A percentile compares a stretch with the other conserved stretches of the same genome.
Conservation (phyloP, 2,888 invertebrate genomes). For the Chamaedrilus cognettii region DNA sequence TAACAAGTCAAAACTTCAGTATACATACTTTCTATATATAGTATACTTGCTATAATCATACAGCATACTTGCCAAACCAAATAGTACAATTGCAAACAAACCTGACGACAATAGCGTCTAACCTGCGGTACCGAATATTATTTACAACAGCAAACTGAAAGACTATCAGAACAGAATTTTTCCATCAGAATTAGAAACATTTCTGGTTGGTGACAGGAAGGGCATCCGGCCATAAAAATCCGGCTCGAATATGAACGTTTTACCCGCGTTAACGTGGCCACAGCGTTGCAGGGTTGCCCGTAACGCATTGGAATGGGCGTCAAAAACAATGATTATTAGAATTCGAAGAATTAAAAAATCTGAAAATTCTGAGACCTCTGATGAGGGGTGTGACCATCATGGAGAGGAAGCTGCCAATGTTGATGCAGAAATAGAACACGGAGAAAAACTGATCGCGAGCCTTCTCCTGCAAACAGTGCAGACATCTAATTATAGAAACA, state of each 20-base stretch:
- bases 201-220: too few relatives aligned
- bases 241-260: background rate
- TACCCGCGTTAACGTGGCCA: background rate
- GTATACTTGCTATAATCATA: too few relatives aligned
- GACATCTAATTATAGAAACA: too few relatives aligned
- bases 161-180: too few relatives aligned
- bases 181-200: background rate
- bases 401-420: slow-evolving; percentile 83
- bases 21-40: too few relatives aligned
- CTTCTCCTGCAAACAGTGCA: slow-evolving; percentile 44
- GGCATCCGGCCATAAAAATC: too few relatives aligned
- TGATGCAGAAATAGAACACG: slow-evolving; percentile 91
- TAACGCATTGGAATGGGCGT: background rate
- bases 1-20: slow-evolving; percentile 33
- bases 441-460: slow-evolving; percentile 87
- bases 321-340: background rate
- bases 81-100: too few relatives aligned
- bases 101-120: too few relatives aligned
- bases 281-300: background rate
- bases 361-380: slow-evolving; percentile 62
- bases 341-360: background rate
- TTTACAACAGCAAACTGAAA: too few relatives aligned
- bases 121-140: too few relatives aligned
- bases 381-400: slow-evolving; percentile 86
- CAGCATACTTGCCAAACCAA: too few relatives aligned